Evolutionary conservation across 2,888 invertebrate species (phyloP).

Genomic region (Pomacea canaliculata): DNA sequence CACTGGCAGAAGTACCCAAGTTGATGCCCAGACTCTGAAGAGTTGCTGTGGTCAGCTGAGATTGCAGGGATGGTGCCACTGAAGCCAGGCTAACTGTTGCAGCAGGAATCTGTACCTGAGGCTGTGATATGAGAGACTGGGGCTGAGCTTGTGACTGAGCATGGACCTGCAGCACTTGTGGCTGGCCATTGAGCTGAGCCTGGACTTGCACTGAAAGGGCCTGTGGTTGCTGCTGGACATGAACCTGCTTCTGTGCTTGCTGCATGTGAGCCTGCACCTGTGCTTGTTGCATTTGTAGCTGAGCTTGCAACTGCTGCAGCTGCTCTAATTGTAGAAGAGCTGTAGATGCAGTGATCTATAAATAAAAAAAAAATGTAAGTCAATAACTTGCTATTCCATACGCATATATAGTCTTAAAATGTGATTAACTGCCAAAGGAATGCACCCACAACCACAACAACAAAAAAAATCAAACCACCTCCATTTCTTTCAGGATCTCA

Average conservation of each 20-base stretch:
- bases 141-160: slow-evolving; percentile 28
- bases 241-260: slow-evolving; percentile 48
- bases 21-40: slow-evolving; percentile 15
- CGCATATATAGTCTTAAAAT: no score
- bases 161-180: slow-evolving; percentile 28
- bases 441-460: no score
- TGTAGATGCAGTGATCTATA: slow-evolving; percentile 30
- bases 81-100: not conserved
- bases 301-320: slow-evolving; percentile 33
- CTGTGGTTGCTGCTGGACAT: slow-evolving; percentile 31
- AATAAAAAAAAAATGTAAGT: not conserved
- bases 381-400: not conserved
- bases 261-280: slow-evolving; percentile 74
- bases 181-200: slow-evolving; percentile 30
- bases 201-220: slow-evolving; percentile 23
- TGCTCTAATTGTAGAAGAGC: slow-evolving; percentile 34
- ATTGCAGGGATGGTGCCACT: not conserved
- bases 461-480: not conserved
- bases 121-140: slow-evolving; percentile 36
- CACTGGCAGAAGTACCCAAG: slow-evolving; percentile 16
- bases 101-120: slow-evolving; percentile 5
- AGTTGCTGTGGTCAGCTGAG: slow-evolving; percentile 22
- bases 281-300: slow-evolving; percentile 68
- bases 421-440: no score
- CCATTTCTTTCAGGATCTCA: no score